Base-by-base conservation (phyloP, 2,888 invertebrate genomes). In the Brachypalpus laphriformis region DNA sequence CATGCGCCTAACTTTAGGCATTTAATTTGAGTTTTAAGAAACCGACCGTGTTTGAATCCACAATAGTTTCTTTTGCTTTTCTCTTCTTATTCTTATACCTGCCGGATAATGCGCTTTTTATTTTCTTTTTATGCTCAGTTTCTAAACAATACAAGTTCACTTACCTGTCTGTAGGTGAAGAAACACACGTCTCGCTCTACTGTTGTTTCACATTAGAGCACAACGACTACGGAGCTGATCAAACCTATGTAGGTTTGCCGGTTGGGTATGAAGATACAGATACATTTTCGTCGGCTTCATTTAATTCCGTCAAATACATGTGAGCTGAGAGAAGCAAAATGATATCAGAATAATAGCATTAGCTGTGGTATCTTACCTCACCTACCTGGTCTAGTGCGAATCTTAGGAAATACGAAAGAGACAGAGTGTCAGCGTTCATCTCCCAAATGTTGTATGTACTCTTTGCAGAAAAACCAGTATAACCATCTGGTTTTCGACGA, bases 401-500 rank as follows among this genome's bases (percentile, higher is more conserved):
- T 65, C 61, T 47, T 20, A n/a, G 22, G 49, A 37, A 25, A 70
- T n/a, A n/a, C 11, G 57, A 76, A 56, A 57, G 76, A 76, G 76
- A 82, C 82, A 63, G 45, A 57, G 2, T 4, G 40, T 57, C 20
- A 34, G 31, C 40, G 9, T 34, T 14, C 8, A 57, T 75, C 56
- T 61, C 70, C 25, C 51, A 70, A 47, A 54, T 31, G 54, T 54
- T 20, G 18, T 66, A 14, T 3, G 20, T 77, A 22, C 51, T 77
- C 57, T 71, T 71, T 61, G 82, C 71, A 45, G 82, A 82, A 66
- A 82, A 82, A 82, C 82, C 82, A 66, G 82, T 82, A 82, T 80
- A 57, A 18, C 45, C 28, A 49, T 54, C 49, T 66, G 11, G 63
- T 51, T 65, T 45, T 76, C 57, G 14, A 45, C 25, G 2, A 2